Base-by-base conservation (phyloP, 2,797 vertebrate genomes). In the Lophotriccus pileatus region DNA sequence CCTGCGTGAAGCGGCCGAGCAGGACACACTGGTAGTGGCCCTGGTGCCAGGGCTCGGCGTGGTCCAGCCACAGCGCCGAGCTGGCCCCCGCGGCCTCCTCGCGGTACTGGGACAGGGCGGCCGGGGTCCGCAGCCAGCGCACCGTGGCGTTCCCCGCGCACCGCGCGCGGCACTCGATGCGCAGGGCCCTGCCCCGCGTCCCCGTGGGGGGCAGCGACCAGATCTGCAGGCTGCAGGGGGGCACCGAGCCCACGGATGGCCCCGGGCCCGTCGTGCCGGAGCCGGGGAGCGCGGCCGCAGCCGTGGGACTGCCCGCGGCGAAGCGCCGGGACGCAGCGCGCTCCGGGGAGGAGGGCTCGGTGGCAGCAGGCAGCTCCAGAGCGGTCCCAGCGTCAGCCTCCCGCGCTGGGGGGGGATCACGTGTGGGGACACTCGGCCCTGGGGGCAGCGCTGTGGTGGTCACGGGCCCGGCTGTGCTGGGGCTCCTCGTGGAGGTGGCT, bases 11-110 rank as follows among this genome's bases (percentile, higher is more conserved):
- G 1, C 12, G 91, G 12, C 95, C 84, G 3, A 83, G 68, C n/a
- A 86, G 73, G 20, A 73, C 5, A 1, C 98, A 98, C 37, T 91
- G 87, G 77, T 98, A 98, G 79, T 7, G 59, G 5, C 98, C 98
- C 32, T 97, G 95, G 21, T 97, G 89, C 50, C 14, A 14, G 52
- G 74, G 70, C 36, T 68, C 27, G 0, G 84, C 78, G 0, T 2
- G 78, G 17, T 86, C 93, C 34, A 95, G 32, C 2, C 1, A 32
- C 89, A 98, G 84, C 6, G 74, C n/a, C 4, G 97, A 97, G 63
- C 23, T 81, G 77, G 93, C 49, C 14, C 96, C 89, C 0, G 3
- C 14, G 0, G 22, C 81, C 68, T 68, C 55, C 69, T 82, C 63
- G 47, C 14, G n/a, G 63, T 98, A 98, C 64, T 90, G 90, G 0